Base-by-base conservation (phyloP, 2,113 vertebrate species). In the Vireo altiloquus region DNA sequence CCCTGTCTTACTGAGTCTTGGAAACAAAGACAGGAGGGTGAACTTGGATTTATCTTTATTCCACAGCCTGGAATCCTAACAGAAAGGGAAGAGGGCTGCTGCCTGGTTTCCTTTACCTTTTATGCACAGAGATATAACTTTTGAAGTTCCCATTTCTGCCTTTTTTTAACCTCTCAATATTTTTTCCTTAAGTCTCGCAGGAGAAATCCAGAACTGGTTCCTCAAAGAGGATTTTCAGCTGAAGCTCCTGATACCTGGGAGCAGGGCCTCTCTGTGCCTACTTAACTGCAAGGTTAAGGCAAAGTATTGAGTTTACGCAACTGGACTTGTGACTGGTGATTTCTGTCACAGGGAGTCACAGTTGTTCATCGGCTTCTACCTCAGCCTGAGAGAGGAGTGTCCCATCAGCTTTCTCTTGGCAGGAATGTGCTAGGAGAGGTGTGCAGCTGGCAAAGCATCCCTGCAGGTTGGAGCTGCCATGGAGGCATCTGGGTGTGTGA, bases 41-140 rank as follows among this genome's bases (percentile, higher is more conserved):
- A 90, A 50, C 79, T 87, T 90, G 72, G 69, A 78, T 90, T 95
- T 92, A 89, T 85, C 78, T 72, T 94, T 91, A 84, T 72, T 92
- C 72, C 64, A 64, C 79, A 68, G 92, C 71, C 52, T 75, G 40
- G 88, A 90, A 83, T 95, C 64, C 60, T 78, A 66, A 71, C 82
- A 92, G 90, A 94, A 83, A 39, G 75, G 72, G 52, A 90, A 89
- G 74, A 84, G 35, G 50, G 65, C 74, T 81, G 82, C 79, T 86
- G 78, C 82, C 64, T 70, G 16, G 13, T 64, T 87, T 87, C 76
- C 44, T 90, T 95, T 78, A 77, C 88, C 59, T 92, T 92, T 68
- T 90, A 54, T 46, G 52, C 53, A 47, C 11, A 27, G 66, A 49
- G 50, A 25, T 27, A 33, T 0, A 76, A 61, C 17, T 20, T 56